Base-by-base conservation (phyloP, 2,797 vertebrate species). In the Meriones psammophilus region DNA sequence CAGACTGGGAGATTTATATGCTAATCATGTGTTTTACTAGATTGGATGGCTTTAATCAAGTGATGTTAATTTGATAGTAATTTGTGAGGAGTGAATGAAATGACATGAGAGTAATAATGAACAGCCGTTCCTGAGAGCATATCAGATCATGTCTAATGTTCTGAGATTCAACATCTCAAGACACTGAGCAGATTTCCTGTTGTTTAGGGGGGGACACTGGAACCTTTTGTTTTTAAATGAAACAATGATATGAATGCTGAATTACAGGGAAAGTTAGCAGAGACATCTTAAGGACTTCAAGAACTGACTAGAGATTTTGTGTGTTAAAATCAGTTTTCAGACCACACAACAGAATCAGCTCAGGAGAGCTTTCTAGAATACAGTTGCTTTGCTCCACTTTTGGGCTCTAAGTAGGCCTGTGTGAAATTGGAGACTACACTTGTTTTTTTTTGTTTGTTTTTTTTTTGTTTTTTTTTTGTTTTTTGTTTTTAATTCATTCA, bases 1-100 rank as follows among this genome's bases (percentile, higher is more conserved):
- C 54, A 50, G 76, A 92, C 88, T 33, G 46, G 56, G 17, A 93
- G 84, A 78, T 90, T 39, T 74, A 28, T 89, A 33, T 94, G 87
- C 60, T 91, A n/a, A 62, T 91, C 46, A 56, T 84, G 69, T 86
- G 36, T 94, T 62, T 87, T 86, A 66, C 58, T 77, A 93, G 87
- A 46, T 36, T 58, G 54, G 50, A 42, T 83, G 24, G 22, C 71
- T 88, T 92, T 94, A 68, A 84, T 88, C 81, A 73, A 39, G 26
- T 68, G 64, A 93, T 46, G 36, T 91, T 83, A 64, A 88, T 94
- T 95, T 78, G 74, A 30, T 33, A 66, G 7, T 58, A 73, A 13
- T 90, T 86, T 92, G 58, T 93, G 66, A 84, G n/a, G 17, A 92
- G 12, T 46, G 71, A 81, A 28, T 79, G 88, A 76, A 14, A 62